phyloP scores from a whole-genome alignment of 2,113 vertebrate genomes.

The Tetrax tetrax region DNA sequence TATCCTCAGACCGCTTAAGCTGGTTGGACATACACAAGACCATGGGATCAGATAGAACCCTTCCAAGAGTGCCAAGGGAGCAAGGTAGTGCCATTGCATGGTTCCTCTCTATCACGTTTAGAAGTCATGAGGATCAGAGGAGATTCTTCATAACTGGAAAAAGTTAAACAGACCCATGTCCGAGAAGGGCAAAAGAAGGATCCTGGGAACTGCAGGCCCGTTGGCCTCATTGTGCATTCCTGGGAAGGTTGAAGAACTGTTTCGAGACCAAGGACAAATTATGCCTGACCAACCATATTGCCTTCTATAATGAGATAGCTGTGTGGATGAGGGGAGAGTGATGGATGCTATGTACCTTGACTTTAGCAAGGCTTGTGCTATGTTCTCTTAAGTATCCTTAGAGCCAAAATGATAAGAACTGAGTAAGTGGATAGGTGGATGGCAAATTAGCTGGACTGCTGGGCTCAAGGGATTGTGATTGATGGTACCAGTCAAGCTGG shows the following conservation, averaged over 20 bases:
- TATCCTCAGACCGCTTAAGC: background rate
- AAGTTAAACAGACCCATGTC: background rate
- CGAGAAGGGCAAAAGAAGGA: background rate
- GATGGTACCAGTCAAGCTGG: background rate
- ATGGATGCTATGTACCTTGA: background rate
- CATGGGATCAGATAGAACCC: background rate
- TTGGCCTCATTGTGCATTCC: background rate
- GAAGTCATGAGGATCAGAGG: background rate
- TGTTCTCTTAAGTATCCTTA: background rate
- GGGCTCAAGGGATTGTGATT: background rate
- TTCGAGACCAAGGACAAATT: background rate
- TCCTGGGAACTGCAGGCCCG: background rate
- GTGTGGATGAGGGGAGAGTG: background rate
- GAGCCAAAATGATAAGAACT: background rate
- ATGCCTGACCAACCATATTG: background rate
- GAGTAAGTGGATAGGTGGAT: background rate
- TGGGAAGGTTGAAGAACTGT: background rate
- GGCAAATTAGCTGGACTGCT: background rate
- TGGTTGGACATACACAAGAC: background rate
- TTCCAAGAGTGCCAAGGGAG: background rate
- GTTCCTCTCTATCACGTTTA: background rate
- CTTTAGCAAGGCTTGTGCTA: background rate
- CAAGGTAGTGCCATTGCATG: rapidly evolving
- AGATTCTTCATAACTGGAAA: background rate
- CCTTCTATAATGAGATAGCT: background rate